These are phyloP conservation scores for Aldrovandia affinis DNA, from an alignment of 2,797 vertebrate genomes.

Conservation along the genomic window DNA sequence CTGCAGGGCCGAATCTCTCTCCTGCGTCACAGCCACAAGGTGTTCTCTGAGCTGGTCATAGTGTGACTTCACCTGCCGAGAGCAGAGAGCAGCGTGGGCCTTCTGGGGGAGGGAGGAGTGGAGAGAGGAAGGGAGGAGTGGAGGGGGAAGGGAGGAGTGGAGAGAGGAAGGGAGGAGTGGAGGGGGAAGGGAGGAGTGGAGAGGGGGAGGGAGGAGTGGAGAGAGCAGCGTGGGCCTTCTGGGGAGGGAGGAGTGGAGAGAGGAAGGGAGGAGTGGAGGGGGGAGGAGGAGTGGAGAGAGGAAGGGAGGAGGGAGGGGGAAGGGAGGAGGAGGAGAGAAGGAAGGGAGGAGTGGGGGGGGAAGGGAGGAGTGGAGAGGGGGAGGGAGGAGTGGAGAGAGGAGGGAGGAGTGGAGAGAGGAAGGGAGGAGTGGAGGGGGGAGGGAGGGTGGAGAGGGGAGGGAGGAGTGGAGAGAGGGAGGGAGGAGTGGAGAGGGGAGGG, in stretches of 20 bases:
- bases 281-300: background rate
- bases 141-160: background rate
- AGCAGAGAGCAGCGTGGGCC: constrained; percentile 30
- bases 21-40: constrained; percentile 82
- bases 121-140: background rate
- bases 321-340: background rate
- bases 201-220: background rate
- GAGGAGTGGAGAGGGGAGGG: background rate
- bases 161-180: background rate
- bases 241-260: background rate
- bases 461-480: background rate
- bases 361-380: background rate
- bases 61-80: constrained; percentile 83
- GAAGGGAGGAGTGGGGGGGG: too few relatives aligned
- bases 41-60: constrained; percentile 81
- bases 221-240: too few relatives aligned
- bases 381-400: background rate
- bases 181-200: background rate
- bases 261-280: background rate
- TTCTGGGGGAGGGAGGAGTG: background rate
- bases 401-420: background rate
- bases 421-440: background rate
- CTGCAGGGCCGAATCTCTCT: constrained; percentile 86
- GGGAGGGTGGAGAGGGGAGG: background rate
- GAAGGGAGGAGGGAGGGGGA: background rate